Conservation (phyloP, 35 echinoderm and acorn worm species). For the Hemicentrotus pulcherrimus region DNA sequence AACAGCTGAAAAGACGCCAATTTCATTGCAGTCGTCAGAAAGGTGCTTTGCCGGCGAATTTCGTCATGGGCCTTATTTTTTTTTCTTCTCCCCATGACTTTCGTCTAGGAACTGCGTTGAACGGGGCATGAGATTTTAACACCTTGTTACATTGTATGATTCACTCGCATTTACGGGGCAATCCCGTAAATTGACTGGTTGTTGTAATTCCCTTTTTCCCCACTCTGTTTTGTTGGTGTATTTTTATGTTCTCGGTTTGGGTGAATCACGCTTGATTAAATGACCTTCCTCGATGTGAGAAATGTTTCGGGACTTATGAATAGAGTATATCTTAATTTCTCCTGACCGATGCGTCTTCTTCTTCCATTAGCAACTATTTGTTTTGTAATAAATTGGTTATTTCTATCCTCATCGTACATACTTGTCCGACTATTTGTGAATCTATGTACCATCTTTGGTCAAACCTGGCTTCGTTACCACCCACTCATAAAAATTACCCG, state of each 20-base stretch:
- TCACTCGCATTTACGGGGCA: neutral
- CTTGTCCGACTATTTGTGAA: too few species aligned
- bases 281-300: neutral
- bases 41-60: neutral
- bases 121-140: neutral
- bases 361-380: neutral
- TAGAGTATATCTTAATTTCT: neutral
- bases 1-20: constrained; percentile 8
- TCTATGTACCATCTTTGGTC: too few species aligned
- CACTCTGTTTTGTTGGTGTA: neutral
- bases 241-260: neutral
- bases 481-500: too few species aligned
- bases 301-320: neutral
- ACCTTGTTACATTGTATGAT: neutral
- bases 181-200: neutral
- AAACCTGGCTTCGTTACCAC: too few species aligned
- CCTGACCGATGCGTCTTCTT: neutral
- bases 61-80: too few species aligned
- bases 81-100: neutral
- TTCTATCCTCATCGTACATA: neutral
- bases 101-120: neutral
- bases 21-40: neutral
- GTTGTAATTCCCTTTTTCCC: neutral
- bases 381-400: neutral
- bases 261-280: neutral